phyloP scores from a whole-genome alignment of 2,797 vertebrate species.

The Danio tinwini region DNA sequence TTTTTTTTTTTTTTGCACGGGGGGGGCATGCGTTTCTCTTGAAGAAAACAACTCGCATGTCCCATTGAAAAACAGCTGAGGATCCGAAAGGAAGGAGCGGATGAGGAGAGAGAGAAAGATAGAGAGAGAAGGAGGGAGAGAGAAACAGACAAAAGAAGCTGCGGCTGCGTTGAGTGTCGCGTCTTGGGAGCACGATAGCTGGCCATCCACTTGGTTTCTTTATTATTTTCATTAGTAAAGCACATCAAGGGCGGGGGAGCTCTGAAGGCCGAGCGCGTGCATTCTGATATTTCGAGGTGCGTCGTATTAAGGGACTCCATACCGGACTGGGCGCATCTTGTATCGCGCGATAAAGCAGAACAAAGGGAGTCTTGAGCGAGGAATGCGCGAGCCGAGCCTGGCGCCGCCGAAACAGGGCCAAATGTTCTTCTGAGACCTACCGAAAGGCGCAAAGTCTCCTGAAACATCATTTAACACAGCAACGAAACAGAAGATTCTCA shows the following conservation, averaged over 20 bases:
- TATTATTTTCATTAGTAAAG: slow-evolving; percentile 16
- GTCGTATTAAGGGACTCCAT: slow-evolving; percentile 65
- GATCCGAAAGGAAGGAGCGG: slow-evolving; percentile 51
- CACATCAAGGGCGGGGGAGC: slow-evolving; percentile 56
- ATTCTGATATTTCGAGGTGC: slow-evolving; percentile 59
- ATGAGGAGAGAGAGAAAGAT: slow-evolving; percentile 64
- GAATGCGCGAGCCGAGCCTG: slow-evolving; percentile 68
- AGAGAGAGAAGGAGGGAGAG: slow-evolving; percentile 68
- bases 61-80: slow-evolving; percentile 73
- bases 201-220: slow-evolving; percentile 63
- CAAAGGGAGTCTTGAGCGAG: slow-evolving; percentile 75
- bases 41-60: slow-evolving; percentile 74
- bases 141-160: slow-evolving; percentile 81
- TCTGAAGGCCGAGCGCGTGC: slow-evolving; percentile 48
- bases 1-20: slow-evolving; percentile 22
- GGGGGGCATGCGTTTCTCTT: slow-evolving; percentile 53
- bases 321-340: slow-evolving; percentile 64
- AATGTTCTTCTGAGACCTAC: slow-evolving; percentile 76
- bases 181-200: slow-evolving; percentile 72
- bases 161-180: slow-evolving; percentile 76
- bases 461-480: slow-evolving; percentile 64
- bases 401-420: slow-evolving; percentile 72
- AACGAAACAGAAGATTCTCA: slow-evolving; percentile 60
- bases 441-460: slow-evolving; percentile 62
- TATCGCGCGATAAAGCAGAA: slow-evolving; percentile 75